phyloP scores from a whole-genome alignment of 2,797 vertebrate genomes.

The Mustela erminea region DNA sequence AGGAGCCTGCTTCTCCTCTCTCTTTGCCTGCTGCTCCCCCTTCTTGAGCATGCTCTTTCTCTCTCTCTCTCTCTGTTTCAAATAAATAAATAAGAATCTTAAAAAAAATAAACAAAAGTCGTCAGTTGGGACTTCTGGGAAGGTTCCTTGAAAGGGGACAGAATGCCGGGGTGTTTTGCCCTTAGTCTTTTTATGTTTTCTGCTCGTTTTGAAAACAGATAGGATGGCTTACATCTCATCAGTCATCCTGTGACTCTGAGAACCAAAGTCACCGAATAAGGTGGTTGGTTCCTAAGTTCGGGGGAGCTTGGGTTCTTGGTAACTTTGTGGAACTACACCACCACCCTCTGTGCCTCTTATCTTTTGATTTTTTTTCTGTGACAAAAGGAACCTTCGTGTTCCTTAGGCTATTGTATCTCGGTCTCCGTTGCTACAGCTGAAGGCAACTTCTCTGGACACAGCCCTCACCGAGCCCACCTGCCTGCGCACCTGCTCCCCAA shows the following conservation, averaged over 20 bases:
- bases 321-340: neutral
- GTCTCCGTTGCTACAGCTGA: neutral
- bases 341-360: neutral
- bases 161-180: neutral
- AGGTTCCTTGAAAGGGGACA: neutral
- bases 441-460: neutral
- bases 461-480: neutral
- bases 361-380: neutral
- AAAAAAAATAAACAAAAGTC: neutral
- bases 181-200: neutral
- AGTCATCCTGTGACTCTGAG: constrained; percentile 7
- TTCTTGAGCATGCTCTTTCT: neutral
- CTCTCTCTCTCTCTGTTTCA: neutral
- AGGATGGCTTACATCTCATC: neutral
- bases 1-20: too few species aligned
- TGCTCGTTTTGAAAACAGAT: neutral
- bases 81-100: neutral
- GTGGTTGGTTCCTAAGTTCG: neutral
- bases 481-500: accelerated
- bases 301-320: neutral
- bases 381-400: neutral
- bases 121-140: neutral
- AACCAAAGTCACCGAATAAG: neutral
- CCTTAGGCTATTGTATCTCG: neutral
- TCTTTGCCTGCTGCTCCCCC: neutral